Conservation (phyloP, 2,797 vertebrate genomes). For the Okamejei kenojei region DNA sequence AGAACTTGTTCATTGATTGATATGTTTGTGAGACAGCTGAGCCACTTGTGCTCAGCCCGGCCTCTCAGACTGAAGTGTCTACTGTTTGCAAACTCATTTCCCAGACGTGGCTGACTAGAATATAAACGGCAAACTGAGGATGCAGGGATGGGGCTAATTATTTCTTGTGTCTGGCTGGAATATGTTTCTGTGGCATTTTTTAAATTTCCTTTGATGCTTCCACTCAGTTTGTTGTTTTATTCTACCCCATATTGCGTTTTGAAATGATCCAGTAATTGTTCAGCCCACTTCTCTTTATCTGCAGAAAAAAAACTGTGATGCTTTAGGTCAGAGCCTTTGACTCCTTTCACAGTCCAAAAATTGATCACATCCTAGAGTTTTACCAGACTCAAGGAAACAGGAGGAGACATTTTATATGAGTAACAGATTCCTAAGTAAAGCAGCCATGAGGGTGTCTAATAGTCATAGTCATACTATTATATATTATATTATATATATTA, state of each 20-base stretch:
- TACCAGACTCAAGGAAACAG: neutral
- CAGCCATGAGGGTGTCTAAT: neutral
- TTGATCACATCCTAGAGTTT: too few relatives aligned
- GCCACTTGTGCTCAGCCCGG: neutral
- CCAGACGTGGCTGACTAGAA: neutral
- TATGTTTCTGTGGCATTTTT: neutral
- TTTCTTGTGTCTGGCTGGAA: neutral
- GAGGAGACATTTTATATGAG: neutral
- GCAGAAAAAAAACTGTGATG: neutral
- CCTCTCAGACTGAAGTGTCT: neutral
- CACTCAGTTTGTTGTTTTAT: neutral
- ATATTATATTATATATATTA: too few relatives aligned
- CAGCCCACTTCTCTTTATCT: neutral
- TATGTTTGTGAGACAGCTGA: neutral
- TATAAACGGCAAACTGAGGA: neutral
- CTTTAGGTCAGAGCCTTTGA: neutral
- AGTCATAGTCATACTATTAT: too few relatives aligned
- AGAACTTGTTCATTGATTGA: neutral
- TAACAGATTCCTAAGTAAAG: neutral
- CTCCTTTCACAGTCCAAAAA: too few relatives aligned
- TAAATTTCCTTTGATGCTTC: neutral
- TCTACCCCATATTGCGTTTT: neutral
- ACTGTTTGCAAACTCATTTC: slow-evolving; percentile 31
- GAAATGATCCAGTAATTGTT: neutral
- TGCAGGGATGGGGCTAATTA: neutral